Evolutionary conservation across 2,113 vertebrate species (phyloP).

Genomic region (Setophaga kirtlandii): DNA sequence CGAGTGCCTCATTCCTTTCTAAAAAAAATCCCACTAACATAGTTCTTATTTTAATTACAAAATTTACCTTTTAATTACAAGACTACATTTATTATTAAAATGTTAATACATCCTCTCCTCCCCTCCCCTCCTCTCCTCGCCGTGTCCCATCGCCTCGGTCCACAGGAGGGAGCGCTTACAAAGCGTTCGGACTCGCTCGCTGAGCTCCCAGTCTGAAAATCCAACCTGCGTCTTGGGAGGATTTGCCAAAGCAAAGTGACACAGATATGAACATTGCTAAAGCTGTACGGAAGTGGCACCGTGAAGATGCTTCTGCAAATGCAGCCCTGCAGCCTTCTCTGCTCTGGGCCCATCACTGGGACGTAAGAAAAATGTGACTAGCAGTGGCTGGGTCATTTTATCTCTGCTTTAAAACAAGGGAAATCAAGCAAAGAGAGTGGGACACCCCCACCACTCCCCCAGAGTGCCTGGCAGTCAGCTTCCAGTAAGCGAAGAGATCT

Average conservation of each 20-base stretch:
- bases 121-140: accelerated
- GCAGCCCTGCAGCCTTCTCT: background rate
- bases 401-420: background rate
- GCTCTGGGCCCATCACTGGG: background rate
- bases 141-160: background rate
- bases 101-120: background rate
- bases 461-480: background rate
- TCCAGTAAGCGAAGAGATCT: background rate
- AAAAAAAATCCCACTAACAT: too few relatives aligned
- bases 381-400: background rate
- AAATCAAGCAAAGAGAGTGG: background rate
- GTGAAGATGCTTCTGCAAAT: background rate
- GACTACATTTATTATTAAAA: too few relatives aligned
- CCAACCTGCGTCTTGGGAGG: background rate
- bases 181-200: background rate
- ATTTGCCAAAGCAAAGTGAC: background rate
- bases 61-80: too few relatives aligned
- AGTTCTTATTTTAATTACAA: too few relatives aligned
- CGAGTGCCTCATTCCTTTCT: too few relatives aligned
- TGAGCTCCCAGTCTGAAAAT: background rate
- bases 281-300: background rate
- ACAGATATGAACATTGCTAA: background rate
- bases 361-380: background rate
- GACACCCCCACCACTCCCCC: too few relatives aligned
- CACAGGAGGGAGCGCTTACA: background rate